These are phyloP conservation scores for Lagopus leucura DNA, from an alignment of 2,113 vertebrate genomes.

Conservation along the genomic window DNA sequence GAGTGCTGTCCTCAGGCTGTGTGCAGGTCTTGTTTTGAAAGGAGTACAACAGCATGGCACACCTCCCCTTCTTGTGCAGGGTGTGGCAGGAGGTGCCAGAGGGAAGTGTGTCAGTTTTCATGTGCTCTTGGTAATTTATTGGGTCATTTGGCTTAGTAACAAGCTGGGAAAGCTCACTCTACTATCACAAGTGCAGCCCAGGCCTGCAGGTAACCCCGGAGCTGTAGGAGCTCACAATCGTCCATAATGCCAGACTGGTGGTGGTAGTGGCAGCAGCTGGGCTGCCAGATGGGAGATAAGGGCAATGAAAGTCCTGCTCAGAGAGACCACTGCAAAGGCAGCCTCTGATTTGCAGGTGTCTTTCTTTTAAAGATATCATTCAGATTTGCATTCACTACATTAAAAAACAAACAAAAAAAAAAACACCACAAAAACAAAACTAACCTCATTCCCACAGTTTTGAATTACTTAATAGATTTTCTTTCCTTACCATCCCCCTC, in stretches of 20 bases:
- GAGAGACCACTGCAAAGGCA: background rate
- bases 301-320: background rate
- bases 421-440: no score
- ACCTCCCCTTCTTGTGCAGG: background rate
- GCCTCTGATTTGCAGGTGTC: background rate
- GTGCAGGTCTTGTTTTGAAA: no score
- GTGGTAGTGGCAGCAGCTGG: background rate
- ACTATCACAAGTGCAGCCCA: conserved; percentile 38
- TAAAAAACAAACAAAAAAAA: background rate
- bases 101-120: conserved; percentile 33
- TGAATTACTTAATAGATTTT: background rate
- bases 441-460: background rate
- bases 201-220: background rate
- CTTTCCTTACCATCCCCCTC: background rate
- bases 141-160: conserved; percentile 42
- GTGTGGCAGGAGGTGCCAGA: background rate
- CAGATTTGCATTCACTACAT: background rate
- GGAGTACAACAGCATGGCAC: background rate
- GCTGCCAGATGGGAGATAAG: background rate
- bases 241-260: background rate
- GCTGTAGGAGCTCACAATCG: background rate
- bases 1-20: background rate
- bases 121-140: conserved; percentile 6
- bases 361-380: background rate
- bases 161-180: conserved; percentile 54